phyloP scores from a whole-genome alignment of 2,113 vertebrate genomes.

The Rhinopomastus cyanomelas region DNA sequence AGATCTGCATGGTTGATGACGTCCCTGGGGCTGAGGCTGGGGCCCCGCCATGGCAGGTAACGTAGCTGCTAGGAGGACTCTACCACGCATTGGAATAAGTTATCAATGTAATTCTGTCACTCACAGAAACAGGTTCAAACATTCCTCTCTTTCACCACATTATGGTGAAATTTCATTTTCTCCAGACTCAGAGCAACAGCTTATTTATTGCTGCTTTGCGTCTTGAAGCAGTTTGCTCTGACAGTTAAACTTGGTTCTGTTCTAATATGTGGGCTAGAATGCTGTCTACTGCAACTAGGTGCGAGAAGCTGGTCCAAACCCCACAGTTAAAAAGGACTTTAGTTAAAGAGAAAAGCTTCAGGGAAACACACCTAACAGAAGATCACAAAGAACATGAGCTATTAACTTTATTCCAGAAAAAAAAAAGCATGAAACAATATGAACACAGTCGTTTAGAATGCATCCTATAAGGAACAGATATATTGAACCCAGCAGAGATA shows the following conservation, averaged over 20 bases:
- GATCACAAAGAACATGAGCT: background rate
- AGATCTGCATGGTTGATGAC: background rate
- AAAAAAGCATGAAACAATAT: background rate
- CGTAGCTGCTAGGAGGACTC: slow-evolving; percentile 10
- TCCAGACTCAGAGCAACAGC: slow-evolving; percentile 3
- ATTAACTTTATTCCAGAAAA: background rate
- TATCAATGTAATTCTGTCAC: slow-evolving; percentile 27
- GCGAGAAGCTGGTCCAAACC: background rate
- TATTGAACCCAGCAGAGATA: background rate
- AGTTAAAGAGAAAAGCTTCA: background rate
- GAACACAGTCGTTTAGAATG: background rate
- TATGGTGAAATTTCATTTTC: slow-evolving; percentile 11
- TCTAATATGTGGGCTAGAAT: background rate
- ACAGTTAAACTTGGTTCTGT: background rate
- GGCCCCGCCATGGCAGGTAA: background rate
- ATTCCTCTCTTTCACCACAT: slow-evolving; percentile 8
- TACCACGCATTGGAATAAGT: background rate
- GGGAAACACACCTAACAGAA: background rate
- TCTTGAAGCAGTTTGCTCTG: background rate
- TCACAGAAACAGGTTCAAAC: slow-evolving; percentile 22
- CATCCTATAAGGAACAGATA: background rate
- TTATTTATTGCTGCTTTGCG: slow-evolving; percentile 46
- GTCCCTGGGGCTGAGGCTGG: background rate
- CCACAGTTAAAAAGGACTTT: background rate
- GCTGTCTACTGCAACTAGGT: background rate